Base-by-base conservation (phyloP, 2,888 invertebrate genomes). In the Griposia aprilina region DNA sequence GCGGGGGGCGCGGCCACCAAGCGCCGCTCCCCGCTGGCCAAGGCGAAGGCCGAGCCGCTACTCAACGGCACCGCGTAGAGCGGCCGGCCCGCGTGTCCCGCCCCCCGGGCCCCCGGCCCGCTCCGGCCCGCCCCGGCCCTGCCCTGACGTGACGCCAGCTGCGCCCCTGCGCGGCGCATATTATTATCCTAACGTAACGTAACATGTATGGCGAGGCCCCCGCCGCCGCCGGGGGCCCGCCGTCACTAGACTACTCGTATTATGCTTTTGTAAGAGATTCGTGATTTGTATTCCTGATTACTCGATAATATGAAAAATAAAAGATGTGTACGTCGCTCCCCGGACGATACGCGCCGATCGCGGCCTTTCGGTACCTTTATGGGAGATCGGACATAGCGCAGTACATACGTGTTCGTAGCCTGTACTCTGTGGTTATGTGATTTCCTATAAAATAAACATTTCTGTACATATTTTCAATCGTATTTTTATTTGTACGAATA, bases 41-140 rank as follows among this genome's bases (percentile, higher is more conserved):
- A 97, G 95, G 95, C 97, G 89, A 97, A 97, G 93, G 84, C 90
- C 88, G 97, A 97, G 95, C 96, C 97, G 93, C 96, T 98, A 94
- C 97, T 98, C 88, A 98, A 98, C 95, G 98, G 98, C 96, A 97
- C 98, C 88, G 97, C 97, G 94, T 97, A 97, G 93, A 77, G 77
- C 68, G 67, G 67, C 57, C 60, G 69, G 78, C 71, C 82, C 76
- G 77, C 80, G 76, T 74, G 78, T 62, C 73, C 81, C 71, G 79
- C 73, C 81, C 70, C 76, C 52, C 52, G 63, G 48, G 57, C 70
- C 69, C 76, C 57, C 52, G 75, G 48, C 80, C 70, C 74, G 78
- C 81, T 45, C 65, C 69, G 66, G 67, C 76, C 71, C 74, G 72
- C n/a, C 67, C 74, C 70, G 66, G 48, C 72, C 80, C 48, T n/a